A percentile compares a stretch with the other conserved stretches of the same genome.
These are phyloP conservation scores for Esperia sulphurella DNA, from an alignment of 2,888 invertebrate species.

Conservation along the genomic window DNA sequence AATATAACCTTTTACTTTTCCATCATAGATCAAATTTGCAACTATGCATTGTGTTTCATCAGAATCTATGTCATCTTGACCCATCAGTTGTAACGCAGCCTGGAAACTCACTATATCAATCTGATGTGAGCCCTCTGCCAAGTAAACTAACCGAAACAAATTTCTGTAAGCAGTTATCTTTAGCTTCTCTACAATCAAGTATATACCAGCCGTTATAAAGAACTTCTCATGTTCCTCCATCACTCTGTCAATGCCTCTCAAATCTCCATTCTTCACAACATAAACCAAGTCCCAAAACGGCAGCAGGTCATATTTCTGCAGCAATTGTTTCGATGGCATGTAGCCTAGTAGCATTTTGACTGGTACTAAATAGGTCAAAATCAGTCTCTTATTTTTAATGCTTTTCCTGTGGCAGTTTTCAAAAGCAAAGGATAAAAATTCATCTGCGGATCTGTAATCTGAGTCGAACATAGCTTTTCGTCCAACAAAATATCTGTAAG, in stretches of 20 bases:
- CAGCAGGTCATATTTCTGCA: constrained; percentile 93
- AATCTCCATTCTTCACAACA: constrained; percentile 94
- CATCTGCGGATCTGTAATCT: constrained; percentile 95
- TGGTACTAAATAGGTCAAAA: constrained; percentile 96
- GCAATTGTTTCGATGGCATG: constrained; percentile 90
- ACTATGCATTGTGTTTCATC: constrained; percentile 98
- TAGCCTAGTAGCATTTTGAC: constrained; percentile 98
- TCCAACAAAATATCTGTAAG: constrained; percentile 98
- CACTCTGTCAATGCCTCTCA: constrained; percentile 89
- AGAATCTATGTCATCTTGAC: constrained; percentile 91
- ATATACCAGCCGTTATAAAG: constrained; percentile 98
- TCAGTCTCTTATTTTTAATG: constrained; percentile 92
- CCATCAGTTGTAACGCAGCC: constrained; percentile 88
- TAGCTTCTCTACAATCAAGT: constrained; percentile 96
- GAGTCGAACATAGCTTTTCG: constrained; percentile 99
- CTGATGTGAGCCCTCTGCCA: constrained; percentile 89
- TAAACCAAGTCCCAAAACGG: constrained; percentile 94
- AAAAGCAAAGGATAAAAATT: constrained; percentile 95
- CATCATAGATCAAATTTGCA: constrained; percentile 97
- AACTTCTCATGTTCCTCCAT: constrained; percentile 93
- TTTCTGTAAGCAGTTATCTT: constrained; percentile 97
- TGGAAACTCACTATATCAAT: constrained; percentile 92
- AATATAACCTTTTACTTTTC: constrained; percentile 98
- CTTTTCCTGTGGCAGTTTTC: constrained; percentile 91
- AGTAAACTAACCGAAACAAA: constrained; percentile 94